Conservation (phyloP, 23 tunicate genomes). For the Styela clava region DNA sequence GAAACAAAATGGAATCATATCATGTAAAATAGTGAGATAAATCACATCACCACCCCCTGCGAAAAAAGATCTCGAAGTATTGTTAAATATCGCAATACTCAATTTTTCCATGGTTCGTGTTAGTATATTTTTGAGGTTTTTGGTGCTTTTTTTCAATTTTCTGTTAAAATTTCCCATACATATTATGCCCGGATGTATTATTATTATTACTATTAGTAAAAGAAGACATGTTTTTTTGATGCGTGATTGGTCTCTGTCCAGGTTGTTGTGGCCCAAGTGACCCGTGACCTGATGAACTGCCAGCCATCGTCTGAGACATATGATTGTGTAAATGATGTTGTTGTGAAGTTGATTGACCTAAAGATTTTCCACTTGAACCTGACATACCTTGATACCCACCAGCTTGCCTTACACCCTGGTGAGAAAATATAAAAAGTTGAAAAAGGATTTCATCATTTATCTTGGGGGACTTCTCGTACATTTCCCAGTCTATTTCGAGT, state of each 20-base stretch:
- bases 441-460: background rate
- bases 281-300: constrained; percentile 15
- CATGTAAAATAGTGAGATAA: too few relatives aligned
- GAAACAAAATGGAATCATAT: too few relatives aligned
- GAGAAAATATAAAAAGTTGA: background rate
- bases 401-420: constrained; percentile 17
- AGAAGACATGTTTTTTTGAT: constrained; percentile 15
- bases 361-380: constrained; percentile 16
- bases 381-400: constrained; percentile 27
- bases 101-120: too few relatives aligned
- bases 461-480: too few relatives aligned
- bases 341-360: constrained; percentile 2
- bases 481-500: too few relatives aligned
- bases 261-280: constrained; percentile 5
- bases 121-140: too few relatives aligned
- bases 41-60: too few relatives aligned
- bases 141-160: too few relatives aligned
- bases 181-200: constrained; percentile 15
- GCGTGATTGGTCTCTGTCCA: constrained; percentile 9
- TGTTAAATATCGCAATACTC: too few relatives aligned
- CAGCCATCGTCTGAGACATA: constrained; percentile 1
- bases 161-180: constrained; percentile 2
- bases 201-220: constrained; percentile 11
- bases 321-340: constrained; percentile 7
- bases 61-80: too few relatives aligned